These are phyloP conservation scores for Cuniculus paca DNA, from an alignment of 2,797 vertebrate genomes.

Conservation along the genomic window DNA sequence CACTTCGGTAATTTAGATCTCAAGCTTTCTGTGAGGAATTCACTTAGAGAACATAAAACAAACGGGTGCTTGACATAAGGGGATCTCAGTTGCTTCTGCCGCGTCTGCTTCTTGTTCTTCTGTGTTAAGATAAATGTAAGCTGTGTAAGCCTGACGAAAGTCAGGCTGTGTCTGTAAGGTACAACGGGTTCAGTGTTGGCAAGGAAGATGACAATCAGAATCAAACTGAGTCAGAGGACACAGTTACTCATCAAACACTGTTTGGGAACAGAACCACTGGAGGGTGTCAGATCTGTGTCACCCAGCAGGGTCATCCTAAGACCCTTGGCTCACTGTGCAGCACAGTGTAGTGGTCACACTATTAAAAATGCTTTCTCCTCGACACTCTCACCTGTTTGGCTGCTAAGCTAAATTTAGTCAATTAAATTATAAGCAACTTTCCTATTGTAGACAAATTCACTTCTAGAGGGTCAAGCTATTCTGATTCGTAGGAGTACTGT, in stretches of 20 bases:
- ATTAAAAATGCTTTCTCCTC: neutral
- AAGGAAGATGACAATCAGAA: neutral
- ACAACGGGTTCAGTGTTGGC: neutral
- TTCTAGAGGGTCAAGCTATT: neutral
- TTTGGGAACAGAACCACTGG: neutral
- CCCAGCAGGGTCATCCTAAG: neutral
- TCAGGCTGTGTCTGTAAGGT: neutral
- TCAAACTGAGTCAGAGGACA: neutral
- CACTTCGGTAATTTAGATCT: slow-evolving; percentile 28
- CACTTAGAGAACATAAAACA: neutral
- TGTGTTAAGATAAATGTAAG: neutral
- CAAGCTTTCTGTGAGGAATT: slow-evolving; percentile 18
- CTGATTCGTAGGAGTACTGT: neutral
- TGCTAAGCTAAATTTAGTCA: neutral
- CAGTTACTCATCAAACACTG: neutral
- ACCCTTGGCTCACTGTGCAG: neutral
- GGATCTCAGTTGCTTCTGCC: neutral
- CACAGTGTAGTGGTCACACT: neutral
- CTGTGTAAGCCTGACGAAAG: neutral
- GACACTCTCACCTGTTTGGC: neutral
- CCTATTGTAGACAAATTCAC: neutral
- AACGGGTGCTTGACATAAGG: neutral
- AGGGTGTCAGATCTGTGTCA: neutral
- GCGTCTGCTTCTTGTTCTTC: neutral
- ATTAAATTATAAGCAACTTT: neutral